Percentiles rank a stretch among this genome's conserved stretches.
Conservation (phyloP, 2,888 invertebrate species). For the Epistrophe grossulariae region DNA sequence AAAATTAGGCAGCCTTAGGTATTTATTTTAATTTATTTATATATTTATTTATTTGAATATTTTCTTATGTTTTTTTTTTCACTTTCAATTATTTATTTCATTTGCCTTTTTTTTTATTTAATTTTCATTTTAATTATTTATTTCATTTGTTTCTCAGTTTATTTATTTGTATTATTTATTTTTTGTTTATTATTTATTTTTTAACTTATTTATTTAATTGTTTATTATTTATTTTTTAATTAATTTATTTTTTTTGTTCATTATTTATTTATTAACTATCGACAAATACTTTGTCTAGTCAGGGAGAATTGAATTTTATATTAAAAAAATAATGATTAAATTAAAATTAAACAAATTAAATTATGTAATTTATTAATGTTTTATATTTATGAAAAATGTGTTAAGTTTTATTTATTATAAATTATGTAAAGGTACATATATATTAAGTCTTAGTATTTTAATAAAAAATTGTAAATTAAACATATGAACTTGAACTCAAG, state of each 20-base stretch:
- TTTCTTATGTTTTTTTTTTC: constrained; percentile 35
- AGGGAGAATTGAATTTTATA: constrained; percentile 37
- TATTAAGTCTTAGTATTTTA: constrained; percentile 9
- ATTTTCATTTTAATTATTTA: constrained; percentile 13
- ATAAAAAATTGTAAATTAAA: constrained; percentile 37
- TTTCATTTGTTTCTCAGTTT: constrained; percentile 9
- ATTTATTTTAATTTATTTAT: constrained; percentile 28
- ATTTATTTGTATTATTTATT: constrained; percentile 42
- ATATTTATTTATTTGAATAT: constrained; percentile 29
- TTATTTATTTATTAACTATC: constrained; percentile 23
- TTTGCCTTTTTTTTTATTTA: not conserved
- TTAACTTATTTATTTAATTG: constrained; percentile 47
- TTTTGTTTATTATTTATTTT: constrained; percentile 49
- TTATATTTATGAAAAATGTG: constrained; percentile 33
- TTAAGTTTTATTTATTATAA: constrained; percentile 59
- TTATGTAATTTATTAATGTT: constrained; percentile 50
- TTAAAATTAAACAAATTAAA: constrained; percentile 11
- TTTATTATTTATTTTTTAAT: constrained; percentile 5
- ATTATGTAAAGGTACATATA: not conserved
- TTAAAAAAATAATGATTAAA: not conserved
- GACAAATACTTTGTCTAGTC: constrained; percentile 73
- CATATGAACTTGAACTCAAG: constrained; percentile 64
- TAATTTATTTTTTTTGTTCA: not conserved
- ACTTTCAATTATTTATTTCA: constrained; percentile 47
- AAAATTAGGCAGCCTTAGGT: constrained; percentile 63